These are phyloP conservation scores for Onychomys leucogaster DNA, from an alignment of 2,797 vertebrate species.

Conservation along the genomic window DNA sequence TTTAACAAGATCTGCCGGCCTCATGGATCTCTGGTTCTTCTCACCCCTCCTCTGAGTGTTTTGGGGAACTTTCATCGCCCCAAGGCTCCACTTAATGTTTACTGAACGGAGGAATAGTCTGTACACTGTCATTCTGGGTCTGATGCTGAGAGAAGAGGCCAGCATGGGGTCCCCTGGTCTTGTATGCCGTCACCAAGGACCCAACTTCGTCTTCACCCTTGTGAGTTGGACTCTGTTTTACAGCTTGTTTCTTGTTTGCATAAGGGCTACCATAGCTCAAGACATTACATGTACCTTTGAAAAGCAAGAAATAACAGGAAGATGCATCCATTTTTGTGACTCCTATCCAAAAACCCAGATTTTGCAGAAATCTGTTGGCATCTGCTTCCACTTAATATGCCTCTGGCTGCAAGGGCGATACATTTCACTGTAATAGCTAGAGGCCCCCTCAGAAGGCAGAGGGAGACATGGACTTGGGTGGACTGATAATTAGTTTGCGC, in stretches of 20 bases:
- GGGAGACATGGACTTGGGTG: background rate
- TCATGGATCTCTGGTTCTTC: background rate
- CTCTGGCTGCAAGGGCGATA: background rate
- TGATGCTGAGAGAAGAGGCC: background rate
- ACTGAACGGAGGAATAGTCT: too few relatives aligned
- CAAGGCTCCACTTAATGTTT: background rate
- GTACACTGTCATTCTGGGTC: fast-evolving
- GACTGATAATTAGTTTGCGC: background rate
- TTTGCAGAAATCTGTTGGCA: background rate
- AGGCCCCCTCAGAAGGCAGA: background rate
- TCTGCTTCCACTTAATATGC: background rate
- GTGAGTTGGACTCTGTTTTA: background rate
- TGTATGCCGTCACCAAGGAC: background rate
- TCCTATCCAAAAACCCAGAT: background rate
- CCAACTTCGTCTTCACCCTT: background rate
- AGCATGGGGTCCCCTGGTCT: fast-evolving
- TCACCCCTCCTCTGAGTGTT: background rate
- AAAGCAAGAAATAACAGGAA: background rate
- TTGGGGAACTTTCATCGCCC: background rate
- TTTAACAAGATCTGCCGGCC: background rate
- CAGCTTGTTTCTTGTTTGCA: background rate
- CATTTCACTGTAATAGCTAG: background rate
- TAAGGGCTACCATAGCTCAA: background rate
- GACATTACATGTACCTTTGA: background rate
- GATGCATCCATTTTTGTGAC: background rate